These are phyloP conservation scores for Seriola aureovittata DNA, from an alignment of 2,113 vertebrate species.

Conservation along the genomic window DNA sequence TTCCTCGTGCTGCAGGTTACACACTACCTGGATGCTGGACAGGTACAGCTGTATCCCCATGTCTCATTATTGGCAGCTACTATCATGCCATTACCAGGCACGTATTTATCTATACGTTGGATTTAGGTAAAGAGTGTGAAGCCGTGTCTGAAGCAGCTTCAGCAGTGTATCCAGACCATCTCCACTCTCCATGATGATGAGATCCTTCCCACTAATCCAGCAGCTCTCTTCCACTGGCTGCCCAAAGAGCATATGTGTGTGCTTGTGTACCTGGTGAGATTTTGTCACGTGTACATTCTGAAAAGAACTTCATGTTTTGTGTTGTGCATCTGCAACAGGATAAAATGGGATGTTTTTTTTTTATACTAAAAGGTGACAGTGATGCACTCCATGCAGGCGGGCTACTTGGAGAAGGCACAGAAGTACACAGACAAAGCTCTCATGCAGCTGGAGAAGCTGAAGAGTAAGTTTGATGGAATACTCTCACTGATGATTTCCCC, in stretches of 20 bases:
- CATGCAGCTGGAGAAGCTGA: constrained; percentile 95
- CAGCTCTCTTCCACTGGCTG: constrained; percentile 95
- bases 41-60: constrained; percentile 79
- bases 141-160: constrained; percentile 94
- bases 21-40: constrained; percentile 94
- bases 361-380: constrained; percentile 88
- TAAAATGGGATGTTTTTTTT: not conserved
- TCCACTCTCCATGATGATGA: constrained; percentile 94
- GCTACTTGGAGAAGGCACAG: constrained; percentile 94
- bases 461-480: constrained; percentile 85
- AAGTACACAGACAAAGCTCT: constrained; percentile 96
- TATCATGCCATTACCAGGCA: not conserved
- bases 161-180: constrained; percentile 97
- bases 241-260: constrained; percentile 98
- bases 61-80: not conserved
- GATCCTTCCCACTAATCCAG: constrained; percentile 93
- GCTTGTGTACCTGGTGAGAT: constrained; percentile 91
- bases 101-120: not conserved
- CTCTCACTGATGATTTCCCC: not conserved
- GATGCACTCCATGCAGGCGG: constrained; percentile 97
- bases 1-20: constrained; percentile 95
- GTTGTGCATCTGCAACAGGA: not conserved
- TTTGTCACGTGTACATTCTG: not conserved
- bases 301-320: not conserved
- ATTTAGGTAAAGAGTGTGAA: constrained; percentile 94